Percentiles rank a stretch among this genome's conserved stretches.
Conservation (phyloP, 2,113 vertebrate genomes). For the Nycticorax nycticorax region DNA sequence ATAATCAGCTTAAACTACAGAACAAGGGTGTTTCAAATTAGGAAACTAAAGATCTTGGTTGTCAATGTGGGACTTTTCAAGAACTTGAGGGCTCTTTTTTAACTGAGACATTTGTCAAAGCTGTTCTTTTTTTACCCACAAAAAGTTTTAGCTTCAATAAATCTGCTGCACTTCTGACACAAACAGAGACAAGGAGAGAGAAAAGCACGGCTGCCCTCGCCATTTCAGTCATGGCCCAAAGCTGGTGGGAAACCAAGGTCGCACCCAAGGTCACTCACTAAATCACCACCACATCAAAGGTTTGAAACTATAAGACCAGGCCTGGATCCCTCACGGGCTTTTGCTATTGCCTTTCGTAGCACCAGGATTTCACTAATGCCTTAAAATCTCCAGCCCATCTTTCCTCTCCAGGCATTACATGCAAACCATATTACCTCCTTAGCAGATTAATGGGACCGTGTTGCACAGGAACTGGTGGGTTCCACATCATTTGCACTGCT, state of each 20-base stretch:
- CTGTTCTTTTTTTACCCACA: not conserved
- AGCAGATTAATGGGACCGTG: not conserved
- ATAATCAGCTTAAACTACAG: slow-evolving; percentile 19
- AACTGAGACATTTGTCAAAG: not conserved
- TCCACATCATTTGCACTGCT: not conserved
- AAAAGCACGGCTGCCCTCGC: not conserved
- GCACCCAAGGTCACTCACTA: not conserved
- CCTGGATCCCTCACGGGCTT: not conserved
- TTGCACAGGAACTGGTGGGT: not conserved
- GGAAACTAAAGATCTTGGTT: not conserved
- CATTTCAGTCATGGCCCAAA: not conserved
- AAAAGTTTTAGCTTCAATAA: not conserved
- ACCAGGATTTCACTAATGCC: not conserved
- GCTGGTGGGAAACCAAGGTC: not conserved
- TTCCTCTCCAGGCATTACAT: not conserved
- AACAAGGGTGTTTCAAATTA: slow-evolving; percentile 5
- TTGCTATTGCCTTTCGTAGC: not conserved
- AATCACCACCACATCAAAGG: not conserved
- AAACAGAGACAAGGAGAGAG: not conserved
- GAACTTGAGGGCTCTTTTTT: not conserved
- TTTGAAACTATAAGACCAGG: not conserved
- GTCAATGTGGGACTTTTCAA: not conserved
- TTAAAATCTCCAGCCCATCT: not conserved
- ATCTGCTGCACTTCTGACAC: not conserved
- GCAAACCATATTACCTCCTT: not conserved